phyloP scores from a whole-genome alignment of 92 coral and sea anemone species.

The Zoanthus sociatus region DNA sequence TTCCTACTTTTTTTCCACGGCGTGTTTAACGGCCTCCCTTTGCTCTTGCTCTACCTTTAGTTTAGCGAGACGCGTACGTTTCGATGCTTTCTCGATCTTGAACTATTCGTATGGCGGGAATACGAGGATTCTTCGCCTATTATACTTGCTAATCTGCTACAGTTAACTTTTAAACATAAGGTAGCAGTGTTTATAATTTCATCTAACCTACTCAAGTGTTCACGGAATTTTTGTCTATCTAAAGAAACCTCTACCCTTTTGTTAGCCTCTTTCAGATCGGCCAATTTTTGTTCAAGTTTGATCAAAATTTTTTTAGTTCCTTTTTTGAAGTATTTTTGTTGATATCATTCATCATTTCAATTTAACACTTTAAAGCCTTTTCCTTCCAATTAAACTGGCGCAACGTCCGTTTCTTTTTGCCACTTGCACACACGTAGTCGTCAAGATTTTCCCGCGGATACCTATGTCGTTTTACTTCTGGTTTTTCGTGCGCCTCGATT shows the following conservation, averaged over 20 bases:
- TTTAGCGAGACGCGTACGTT: slow-evolving; percentile 36
- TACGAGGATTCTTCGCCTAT: background rate
- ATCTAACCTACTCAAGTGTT: background rate
- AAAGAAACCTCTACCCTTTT: background rate
- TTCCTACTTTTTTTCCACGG: slow-evolving; percentile 47
- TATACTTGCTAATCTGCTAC: too few relatives aligned
- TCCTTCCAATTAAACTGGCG: too few relatives aligned
- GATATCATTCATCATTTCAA: too few relatives aligned
- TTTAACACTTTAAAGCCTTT: too few relatives aligned
- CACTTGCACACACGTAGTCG: too few relatives aligned
- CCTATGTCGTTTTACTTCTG: too few relatives aligned
- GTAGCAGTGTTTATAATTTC: slow-evolving; percentile 4
- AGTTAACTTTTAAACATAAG: background rate
- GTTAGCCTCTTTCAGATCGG: background rate
- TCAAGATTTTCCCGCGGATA: too few relatives aligned
- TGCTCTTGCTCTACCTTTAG: slow-evolving; percentile 56
- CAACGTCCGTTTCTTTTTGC: too few relatives aligned
- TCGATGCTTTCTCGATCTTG: slow-evolving; percentile 25
- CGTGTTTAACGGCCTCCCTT: slow-evolving; percentile 39
- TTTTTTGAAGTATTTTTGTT: too few relatives aligned
- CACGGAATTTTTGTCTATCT: background rate
- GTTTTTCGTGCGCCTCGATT: too few relatives aligned
- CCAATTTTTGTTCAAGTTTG: background rate
- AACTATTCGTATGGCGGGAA: background rate
- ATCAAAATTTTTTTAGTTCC: too few relatives aligned